These are phyloP conservation scores for Tiphia femorata DNA, from an alignment of 2,888 invertebrate species.

Conservation along the genomic window DNA sequence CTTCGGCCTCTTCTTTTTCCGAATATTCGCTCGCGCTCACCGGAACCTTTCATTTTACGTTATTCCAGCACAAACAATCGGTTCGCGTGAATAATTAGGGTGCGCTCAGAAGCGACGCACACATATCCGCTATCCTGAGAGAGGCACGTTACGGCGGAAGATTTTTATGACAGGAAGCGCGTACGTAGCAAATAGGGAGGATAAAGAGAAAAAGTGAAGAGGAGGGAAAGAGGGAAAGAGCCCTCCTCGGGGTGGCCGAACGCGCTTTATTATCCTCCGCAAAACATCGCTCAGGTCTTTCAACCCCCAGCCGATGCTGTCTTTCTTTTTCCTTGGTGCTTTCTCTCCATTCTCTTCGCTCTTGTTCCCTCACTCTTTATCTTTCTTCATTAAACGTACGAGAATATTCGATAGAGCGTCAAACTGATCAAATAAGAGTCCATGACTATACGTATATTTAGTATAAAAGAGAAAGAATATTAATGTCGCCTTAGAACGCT, in stretches of 20 bases:
- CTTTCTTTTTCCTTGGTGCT: not conserved
- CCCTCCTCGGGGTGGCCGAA: conserved; percentile 17
- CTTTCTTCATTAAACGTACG: too few relatives aligned
- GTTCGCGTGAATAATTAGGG: conserved; percentile 42
- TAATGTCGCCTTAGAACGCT: too few relatives aligned
- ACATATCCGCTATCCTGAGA: conserved; percentile 2
- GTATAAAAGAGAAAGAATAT: too few relatives aligned
- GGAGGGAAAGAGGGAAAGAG: conserved; percentile 16
- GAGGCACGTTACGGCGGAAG: conserved; percentile 17
- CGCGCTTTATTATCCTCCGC: conserved; percentile 43
- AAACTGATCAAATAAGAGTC: too few relatives aligned
- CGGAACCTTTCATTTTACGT: conserved; percentile 7
- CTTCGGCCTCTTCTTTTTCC: too few relatives aligned
- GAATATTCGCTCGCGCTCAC: too few relatives aligned
- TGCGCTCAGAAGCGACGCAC: conserved; percentile 34
- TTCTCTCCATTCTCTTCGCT: not conserved
- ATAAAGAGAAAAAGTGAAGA: not conserved
- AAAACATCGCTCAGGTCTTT: conserved; percentile 15
- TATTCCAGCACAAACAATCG: conserved; percentile 23
- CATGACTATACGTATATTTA: too few relatives aligned
- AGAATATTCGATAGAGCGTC: too few relatives aligned
- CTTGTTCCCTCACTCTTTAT: too few relatives aligned
- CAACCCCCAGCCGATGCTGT: too few relatives aligned
- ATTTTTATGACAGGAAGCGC: conserved; percentile 34
- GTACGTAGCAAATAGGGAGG: conserved; percentile 8